Evolutionary conservation across 1,140 invertebrate species (phyloP).

Genomic region (Polyergus mexicanus): DNA sequence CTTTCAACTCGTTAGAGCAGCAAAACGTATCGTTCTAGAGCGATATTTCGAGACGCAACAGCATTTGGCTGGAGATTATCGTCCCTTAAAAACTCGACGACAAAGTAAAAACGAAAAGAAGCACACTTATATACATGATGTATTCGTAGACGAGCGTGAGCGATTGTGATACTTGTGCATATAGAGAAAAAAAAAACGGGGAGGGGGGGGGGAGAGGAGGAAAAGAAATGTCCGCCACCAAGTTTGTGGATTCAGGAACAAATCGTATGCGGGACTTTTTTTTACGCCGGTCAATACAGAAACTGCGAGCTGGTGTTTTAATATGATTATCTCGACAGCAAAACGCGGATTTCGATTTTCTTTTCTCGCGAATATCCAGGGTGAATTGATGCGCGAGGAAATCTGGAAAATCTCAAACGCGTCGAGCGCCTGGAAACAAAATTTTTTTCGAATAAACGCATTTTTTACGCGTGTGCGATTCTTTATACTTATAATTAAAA

Average conservation of each 20-base stretch:
- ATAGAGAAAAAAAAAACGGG: slow-evolving; percentile 35
- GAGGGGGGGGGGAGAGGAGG: too few relatives aligned
- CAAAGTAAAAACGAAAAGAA: slow-evolving; percentile 30
- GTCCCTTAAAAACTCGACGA: background rate
- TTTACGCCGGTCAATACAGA: slow-evolving; percentile 68
- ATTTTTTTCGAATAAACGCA: slow-evolving; percentile 4
- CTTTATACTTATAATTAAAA: slow-evolving; percentile 23
- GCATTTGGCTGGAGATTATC: background rate
- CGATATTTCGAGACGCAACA: slow-evolving; percentile 14
- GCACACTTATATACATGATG: slow-evolving; percentile 34
- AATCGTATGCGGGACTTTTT: slow-evolving; percentile 73
- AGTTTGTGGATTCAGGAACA: slow-evolving; percentile 69
- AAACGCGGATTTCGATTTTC: slow-evolving; percentile 57
- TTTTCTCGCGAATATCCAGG: background rate
- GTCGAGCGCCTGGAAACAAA: slow-evolving; percentile 30
- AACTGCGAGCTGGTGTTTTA: slow-evolving; percentile 64
- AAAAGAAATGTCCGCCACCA: slow-evolving; percentile 47
- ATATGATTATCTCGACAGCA: slow-evolving; percentile 36
- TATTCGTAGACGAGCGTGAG: slow-evolving; percentile 69
- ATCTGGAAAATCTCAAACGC: slow-evolving; percentile 25
- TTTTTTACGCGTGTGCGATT: background rate
- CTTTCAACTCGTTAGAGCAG: slow-evolving; percentile 38
- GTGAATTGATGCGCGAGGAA: background rate
- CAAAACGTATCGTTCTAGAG: slow-evolving; percentile 14
- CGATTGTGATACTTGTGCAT: slow-evolving; percentile 74